Percentiles rank a stretch among this genome's conserved stretches.
These are phyloP conservation scores for Avahi laniger DNA, from an alignment of 2,797 vertebrate genomes.

Conservation along the genomic window DNA sequence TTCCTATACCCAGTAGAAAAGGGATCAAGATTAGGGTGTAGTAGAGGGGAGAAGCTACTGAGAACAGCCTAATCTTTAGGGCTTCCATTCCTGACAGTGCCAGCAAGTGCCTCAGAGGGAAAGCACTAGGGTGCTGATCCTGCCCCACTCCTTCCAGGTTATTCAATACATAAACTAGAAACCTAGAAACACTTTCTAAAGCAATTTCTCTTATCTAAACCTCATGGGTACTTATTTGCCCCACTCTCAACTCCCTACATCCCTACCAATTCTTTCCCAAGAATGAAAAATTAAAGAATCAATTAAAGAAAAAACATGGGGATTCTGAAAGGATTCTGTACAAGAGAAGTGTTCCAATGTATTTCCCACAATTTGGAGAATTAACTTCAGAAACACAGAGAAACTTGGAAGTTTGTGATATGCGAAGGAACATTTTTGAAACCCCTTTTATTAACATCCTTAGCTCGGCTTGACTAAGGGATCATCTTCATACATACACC, in stretches of 20 bases:
- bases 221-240: background rate
- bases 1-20: background rate
- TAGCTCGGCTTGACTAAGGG: background rate
- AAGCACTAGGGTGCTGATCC: background rate
- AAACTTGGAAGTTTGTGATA: background rate
- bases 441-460: background rate
- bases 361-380: background rate
- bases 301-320: background rate
- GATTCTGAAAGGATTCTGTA: background rate
- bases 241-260: background rate
- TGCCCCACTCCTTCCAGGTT: background rate
- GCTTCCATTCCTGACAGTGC: background rate
- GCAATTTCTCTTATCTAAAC: background rate
- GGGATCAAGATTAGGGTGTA: background rate
- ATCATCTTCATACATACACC: background rate
- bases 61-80: background rate
- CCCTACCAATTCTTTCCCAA: background rate
- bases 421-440: background rate
- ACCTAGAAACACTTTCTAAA: background rate
- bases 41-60: background rate
- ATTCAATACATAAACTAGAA: background rate
- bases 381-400: conserved; percentile 10
- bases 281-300: background rate
- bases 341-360: background rate
- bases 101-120: background rate